Evolutionary conservation across 1,140 invertebrate genomes (phyloP), one percentile per base, ranked within the genome.

Genomic region (Popillia japonica): DNA sequence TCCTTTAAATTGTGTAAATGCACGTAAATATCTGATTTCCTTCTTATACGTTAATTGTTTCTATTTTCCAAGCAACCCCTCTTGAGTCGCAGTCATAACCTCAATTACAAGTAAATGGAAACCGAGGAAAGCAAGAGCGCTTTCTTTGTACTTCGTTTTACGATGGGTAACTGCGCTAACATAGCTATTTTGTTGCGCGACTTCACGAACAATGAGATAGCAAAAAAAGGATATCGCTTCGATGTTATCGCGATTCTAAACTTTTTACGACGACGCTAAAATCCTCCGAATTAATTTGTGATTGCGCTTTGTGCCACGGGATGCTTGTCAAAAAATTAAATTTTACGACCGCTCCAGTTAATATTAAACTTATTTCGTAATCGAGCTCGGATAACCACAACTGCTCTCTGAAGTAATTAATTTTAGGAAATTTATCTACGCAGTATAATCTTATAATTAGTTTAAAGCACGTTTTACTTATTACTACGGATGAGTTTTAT

Each of bases 91-190:
- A 68, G 61, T 68, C 61, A 68, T 68, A 68, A 68, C 61, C 20
- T 68, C 61, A 68, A 68, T 68, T 68, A 68, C 22, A 68, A 68
- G 27, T 68, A 68, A 68, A 68, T 68, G 61, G 61, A 68, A 68
- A 68, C 61, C 27, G 20, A 68, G 61, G 61, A 4, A 34, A 34
- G 27, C 27, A 68, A 68, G 23, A 27, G 17, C 23, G 22, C 27
- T 23, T 10, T 68, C 61, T 68, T 68, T 68, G 61, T 68, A 22
- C 61, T 68, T 68, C 27, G 11, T 34, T 68, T 68, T 68, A 68
- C 61, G 61, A 20, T 68, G 61, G 61, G 22, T 68, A 68, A 14
- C 61, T 68, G 22, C 22, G 61, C 22, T 68, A 68, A 68, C 10
- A 68, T 68, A 8, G 20, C 61, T 68, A 68, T 68, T 68, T 68